A percentile compares a stretch with the other conserved stretches of the same genome.
Evolutionary conservation across 2,888 invertebrate genomes (phyloP).

Genomic region (Cenopis cana): DNA sequence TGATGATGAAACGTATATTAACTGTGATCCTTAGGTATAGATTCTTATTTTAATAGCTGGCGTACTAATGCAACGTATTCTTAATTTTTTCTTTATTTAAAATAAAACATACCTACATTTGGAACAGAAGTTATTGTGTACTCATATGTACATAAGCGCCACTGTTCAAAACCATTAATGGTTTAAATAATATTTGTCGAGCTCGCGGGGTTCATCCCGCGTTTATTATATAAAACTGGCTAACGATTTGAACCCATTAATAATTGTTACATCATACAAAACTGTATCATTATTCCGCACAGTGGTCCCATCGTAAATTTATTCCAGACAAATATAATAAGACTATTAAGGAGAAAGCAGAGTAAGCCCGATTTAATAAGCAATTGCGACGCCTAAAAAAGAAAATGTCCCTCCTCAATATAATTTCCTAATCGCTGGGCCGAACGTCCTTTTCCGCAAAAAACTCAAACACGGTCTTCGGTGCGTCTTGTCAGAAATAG

Average conservation of each 20-base stretch:
- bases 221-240: too few relatives aligned
- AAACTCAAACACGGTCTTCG: constrained; percentile 74
- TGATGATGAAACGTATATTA: too few relatives aligned
- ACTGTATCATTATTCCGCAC: constrained; percentile 41
- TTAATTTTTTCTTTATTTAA: too few relatives aligned
- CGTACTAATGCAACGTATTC: neutral
- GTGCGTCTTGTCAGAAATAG: constrained; percentile 66
- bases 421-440: constrained; percentile 83
- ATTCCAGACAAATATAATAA: constrained; percentile 53
- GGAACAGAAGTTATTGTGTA: too few relatives aligned
- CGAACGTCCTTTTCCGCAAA: constrained; percentile 81
- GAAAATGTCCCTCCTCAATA: constrained; percentile 70
- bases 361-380: constrained; percentile 82
- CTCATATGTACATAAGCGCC: too few relatives aligned
- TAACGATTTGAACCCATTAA: neutral
- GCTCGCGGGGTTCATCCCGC: too few relatives aligned
- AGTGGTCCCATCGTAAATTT: constrained; percentile 39
- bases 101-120: too few relatives aligned
- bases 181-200: too few relatives aligned
- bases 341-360: constrained; percentile 72
- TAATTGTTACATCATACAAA: neutral
- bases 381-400: constrained; percentile 61
- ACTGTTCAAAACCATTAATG: too few relatives aligned
- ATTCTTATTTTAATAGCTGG: neutral
- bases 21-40: too few relatives aligned